Base-by-base conservation (phyloP, 2,888 invertebrate genomes). In the Tholera decimalis region DNA sequence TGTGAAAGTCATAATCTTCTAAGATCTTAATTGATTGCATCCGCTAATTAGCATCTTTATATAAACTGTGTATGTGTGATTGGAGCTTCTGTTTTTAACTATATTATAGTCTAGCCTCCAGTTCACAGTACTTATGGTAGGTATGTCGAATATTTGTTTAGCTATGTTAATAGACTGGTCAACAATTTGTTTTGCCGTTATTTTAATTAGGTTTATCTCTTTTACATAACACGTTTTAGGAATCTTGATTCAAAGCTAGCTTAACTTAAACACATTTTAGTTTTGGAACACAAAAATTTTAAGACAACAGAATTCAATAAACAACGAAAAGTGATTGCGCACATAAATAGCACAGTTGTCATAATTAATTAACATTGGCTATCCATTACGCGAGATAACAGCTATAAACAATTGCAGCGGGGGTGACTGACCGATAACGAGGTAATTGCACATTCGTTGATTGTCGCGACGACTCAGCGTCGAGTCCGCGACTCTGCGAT, bases 391-490 rank as follows among this genome's bases (percentile, higher is more conserved):
- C 46, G n/a, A 67, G 72, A 80, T 77, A 77, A 56, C 58, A 37
- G 44, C 22, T 67, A 67, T 72, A 69, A 73, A 81, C 74, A 83
- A 73, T 68, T 73, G 71, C 74, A 68, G 44, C 46, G 44, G 37
- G 64, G 70, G 75, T 70, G 22, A 72, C 55, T 72, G 79, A 73
- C 75, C 79, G 82, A 83, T 83, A 83, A 71, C 74, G 60, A 66
- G 54, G 60, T 65, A 63, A 76, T 70, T 81, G 68, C 63, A 64
- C 54, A 76, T 60, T 68, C 61, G 60, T 67, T 51, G 46, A 46
- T 22, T 22, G 66, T 57, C 37, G 63, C 63, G 51, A 35, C 35
- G 53, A 44, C 37, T 20, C 50, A 18, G 5, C 57, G 35, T 20
- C 49, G 39, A 30, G 41, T 0, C 41, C 39, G 22, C 35, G 60